Evolutionary conservation across 2,888 invertebrate species (phyloP).

Genomic region (Neoascia interrupta): DNA sequence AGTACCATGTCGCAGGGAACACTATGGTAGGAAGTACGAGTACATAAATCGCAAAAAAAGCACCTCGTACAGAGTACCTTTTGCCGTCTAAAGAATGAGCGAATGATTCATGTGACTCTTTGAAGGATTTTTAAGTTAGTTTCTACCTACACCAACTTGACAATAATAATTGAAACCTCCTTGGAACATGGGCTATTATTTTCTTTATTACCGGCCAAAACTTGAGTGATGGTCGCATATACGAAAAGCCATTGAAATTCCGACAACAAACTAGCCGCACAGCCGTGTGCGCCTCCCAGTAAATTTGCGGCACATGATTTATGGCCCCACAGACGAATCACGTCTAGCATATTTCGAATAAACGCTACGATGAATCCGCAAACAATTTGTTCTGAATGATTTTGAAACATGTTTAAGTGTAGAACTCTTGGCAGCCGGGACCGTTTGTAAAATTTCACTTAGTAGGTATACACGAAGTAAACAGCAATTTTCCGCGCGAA

Average conservation of each 20-base stretch:
- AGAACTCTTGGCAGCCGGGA: conserved; percentile 18
- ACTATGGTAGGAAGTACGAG: conserved; percentile 3
- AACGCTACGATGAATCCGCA: conserved; percentile 19
- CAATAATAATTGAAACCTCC: too few species aligned
- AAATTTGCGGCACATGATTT: conserved; percentile 46
- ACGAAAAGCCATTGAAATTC: conserved; percentile 19
- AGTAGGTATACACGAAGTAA: conserved; percentile 3
- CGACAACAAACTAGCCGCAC: conserved; percentile 11
- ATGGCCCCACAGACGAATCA: conserved; percentile 46
- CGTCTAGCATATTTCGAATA: conserved; percentile 40
- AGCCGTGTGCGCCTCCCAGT: conserved; percentile 24
- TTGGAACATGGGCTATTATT: too few species aligned
- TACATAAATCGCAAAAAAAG: too few species aligned
- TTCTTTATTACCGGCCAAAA: too few species aligned
- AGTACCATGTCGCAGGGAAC: too few species aligned
- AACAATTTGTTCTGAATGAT: conserved; percentile 54
- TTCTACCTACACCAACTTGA: too few species aligned
- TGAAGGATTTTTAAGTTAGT: too few species aligned
- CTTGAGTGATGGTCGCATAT: too few species aligned
- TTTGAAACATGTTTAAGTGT: conserved; percentile 44
- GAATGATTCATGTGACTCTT: too few species aligned
- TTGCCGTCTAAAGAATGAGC: too few species aligned
- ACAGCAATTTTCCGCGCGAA: conserved; percentile 41
- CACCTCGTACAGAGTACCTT: too few species aligned
- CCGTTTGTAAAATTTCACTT: neutral